Evolutionary conservation across 2,797 vertebrate species (phyloP), one percentile per base, ranked within the genome.

Genomic region (Acanthopagrus latus): DNA sequence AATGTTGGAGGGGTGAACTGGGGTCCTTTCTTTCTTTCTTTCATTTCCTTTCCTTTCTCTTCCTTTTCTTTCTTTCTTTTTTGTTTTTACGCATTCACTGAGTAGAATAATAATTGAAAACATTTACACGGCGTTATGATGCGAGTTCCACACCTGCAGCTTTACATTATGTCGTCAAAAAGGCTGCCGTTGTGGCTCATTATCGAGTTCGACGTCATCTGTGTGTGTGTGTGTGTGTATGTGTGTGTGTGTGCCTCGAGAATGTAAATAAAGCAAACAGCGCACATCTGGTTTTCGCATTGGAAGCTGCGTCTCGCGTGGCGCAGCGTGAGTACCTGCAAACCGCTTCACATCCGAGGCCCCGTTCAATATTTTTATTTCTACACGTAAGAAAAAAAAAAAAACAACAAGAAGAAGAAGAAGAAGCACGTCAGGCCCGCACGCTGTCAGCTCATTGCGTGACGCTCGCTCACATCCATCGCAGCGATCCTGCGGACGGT

Each of bases 281-380:
- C 81, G 85, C 93, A 97, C 97, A 97, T 97, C 97, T 98, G 96
- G 94, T 95, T 96, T 96, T 94, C 95, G 94, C 91, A 93, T 96
- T 83, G 93, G 80, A 92, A 90, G 78, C 82, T 75, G 86, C 55
- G 64, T 63, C 76, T 87, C 84, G 80, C 74, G 47, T 80, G 85
- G 85, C 73, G 58, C 83, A 81, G 81, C 67, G 8, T 83, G 76
- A 72, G 79, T 85, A 88, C 82, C 86, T 87, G 80, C 76, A 25
- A 64, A 76, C 75, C 63, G 73, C 82, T 74, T 23, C 80, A 78
- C 46, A 66, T 75, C 25, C 21, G 55, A 79, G 23, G 27, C 68
- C 41, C 63, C 74, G 52, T 74, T 14, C 57, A 66, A 52, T 59
- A 11, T 71, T 17, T 64, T 2, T 56, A 2, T 75, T 25, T 66